These are phyloP conservation scores for Norana najaformis DNA, from an alignment of 2,888 invertebrate species.

Conservation along the genomic window DNA sequence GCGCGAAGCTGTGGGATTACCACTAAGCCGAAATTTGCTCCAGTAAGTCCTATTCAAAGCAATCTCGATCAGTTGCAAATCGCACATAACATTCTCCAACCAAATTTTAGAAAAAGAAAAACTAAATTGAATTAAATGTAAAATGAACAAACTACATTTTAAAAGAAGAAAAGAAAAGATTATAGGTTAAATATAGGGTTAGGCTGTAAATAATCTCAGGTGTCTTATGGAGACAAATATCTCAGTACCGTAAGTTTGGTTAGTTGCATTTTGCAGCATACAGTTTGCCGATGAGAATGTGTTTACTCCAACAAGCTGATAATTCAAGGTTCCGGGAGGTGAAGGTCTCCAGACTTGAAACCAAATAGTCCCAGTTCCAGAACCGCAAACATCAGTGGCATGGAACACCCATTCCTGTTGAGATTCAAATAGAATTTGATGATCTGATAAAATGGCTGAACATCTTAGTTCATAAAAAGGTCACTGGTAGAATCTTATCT, in stretches of 20 bases:
- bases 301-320: not conserved
- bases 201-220: not conserved
- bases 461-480: not conserved
- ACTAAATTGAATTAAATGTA: not conserved
- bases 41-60: too few species aligned
- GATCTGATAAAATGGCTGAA: too few species aligned
- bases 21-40: too few species aligned
- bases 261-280: not conserved
- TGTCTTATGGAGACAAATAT: not conserved
- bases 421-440: not conserved
- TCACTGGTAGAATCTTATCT: not conserved
- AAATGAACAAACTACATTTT: not conserved
- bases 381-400: not conserved
- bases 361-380: not conserved
- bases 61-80: too few species aligned
- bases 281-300: not conserved
- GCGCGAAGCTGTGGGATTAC: too few species aligned
- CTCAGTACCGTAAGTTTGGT: too few species aligned
- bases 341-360: not conserved
- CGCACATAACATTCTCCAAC: too few species aligned
- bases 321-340: not conserved
- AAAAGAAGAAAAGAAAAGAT: not conserved
- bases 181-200: not conserved
- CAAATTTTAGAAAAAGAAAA: not conserved
- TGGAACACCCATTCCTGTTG: slow-evolving; percentile 2